Percentiles rank a stretch among this genome's conserved stretches.
phyloP scores from a whole-genome alignment of 1,140 invertebrate genomes.

The Drosophila suzukii region DNA sequence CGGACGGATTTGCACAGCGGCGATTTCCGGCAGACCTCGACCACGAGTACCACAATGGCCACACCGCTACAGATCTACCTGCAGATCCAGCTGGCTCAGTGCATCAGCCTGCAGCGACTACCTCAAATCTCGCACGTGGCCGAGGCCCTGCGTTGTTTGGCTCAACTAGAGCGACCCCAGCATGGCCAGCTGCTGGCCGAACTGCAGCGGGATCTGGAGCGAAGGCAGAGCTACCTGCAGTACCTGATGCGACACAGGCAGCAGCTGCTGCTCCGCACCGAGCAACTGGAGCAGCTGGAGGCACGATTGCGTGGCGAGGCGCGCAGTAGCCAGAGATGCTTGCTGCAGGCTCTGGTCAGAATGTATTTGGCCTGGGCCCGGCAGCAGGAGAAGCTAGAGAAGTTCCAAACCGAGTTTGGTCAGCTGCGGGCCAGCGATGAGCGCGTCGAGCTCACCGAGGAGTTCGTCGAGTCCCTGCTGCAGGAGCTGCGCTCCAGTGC shows the following conservation, averaged over 20 bases:
- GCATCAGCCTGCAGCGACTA: conserved; percentile 93
- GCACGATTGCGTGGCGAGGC: conserved; percentile 89
- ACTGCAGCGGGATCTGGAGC: conserved; percentile 92
- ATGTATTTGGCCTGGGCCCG: conserved; percentile 90
- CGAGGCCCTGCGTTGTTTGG: conserved; percentile 92
- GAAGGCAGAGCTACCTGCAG: conserved; percentile 92
- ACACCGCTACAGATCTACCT: conserved; percentile 86
- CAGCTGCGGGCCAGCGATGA: conserved; percentile 91
- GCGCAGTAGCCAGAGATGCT: conserved; percentile 90
- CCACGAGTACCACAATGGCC: conserved; percentile 50
- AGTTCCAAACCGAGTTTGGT: conserved; percentile 92
- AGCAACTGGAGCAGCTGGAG: conserved; percentile 90
- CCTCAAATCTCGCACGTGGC: conserved; percentile 92
- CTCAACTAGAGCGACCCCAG: conserved; percentile 89
- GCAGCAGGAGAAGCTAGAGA: conserved; percentile 87
- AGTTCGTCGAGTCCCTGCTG: conserved; percentile 86
- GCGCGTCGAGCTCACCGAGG: conserved; percentile 90
- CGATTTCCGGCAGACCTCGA: conserved; percentile 78
- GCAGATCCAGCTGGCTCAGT: conserved; percentile 93
- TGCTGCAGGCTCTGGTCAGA: conserved; percentile 92
- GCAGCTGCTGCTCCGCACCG: conserved; percentile 91
- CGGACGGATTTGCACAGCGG: conserved; percentile 89
- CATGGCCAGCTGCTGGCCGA: conserved; percentile 91
- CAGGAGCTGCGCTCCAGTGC: conserved; percentile 58
- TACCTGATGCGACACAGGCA: conserved; percentile 94